These are phyloP conservation scores for Rhagoletis pomonella DNA, from an alignment of 1,140 invertebrate genomes.

Conservation along the genomic window DNA sequence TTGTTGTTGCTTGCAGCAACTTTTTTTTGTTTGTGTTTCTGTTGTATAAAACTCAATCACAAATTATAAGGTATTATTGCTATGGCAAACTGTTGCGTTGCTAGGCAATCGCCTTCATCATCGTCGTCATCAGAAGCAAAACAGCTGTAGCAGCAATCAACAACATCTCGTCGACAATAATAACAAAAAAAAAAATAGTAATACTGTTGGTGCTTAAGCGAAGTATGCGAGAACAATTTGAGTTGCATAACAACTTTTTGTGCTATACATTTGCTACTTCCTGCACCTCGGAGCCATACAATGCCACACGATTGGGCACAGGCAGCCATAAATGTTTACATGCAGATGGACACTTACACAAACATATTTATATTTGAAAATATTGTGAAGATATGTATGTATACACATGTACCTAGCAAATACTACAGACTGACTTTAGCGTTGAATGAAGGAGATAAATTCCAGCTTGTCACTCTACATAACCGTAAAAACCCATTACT, in stretches of 20 bases:
- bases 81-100: slow-evolving; percentile 74
- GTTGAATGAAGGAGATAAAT: no score
- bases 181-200: slow-evolving; percentile 53
- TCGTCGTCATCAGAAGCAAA: slow-evolving; percentile 53
- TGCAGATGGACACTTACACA: not conserved
- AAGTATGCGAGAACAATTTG: not conserved
- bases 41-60: slow-evolving; percentile 59
- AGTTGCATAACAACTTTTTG: slow-evolving; percentile 36
- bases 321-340: not conserved
- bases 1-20: not conserved
- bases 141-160: not conserved
- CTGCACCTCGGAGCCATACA: no score
- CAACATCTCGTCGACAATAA: slow-evolving; percentile 42
- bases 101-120: slow-evolving; percentile 57
- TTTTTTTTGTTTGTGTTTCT: slow-evolving; percentile 46
- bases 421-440: no score
- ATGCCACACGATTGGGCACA: not conserved
- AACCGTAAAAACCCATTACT: no score
- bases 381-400: not conserved
- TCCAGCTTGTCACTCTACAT: no score
- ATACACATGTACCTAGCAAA: no score
- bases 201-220: slow-evolving; percentile 14
- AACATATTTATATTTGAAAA: not conserved
- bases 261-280: not conserved
- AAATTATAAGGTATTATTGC: slow-evolving; percentile 74